Evolutionary conservation across 2,888 invertebrate genomes (phyloP).

Genomic region (Dugesia japonica): DNA sequence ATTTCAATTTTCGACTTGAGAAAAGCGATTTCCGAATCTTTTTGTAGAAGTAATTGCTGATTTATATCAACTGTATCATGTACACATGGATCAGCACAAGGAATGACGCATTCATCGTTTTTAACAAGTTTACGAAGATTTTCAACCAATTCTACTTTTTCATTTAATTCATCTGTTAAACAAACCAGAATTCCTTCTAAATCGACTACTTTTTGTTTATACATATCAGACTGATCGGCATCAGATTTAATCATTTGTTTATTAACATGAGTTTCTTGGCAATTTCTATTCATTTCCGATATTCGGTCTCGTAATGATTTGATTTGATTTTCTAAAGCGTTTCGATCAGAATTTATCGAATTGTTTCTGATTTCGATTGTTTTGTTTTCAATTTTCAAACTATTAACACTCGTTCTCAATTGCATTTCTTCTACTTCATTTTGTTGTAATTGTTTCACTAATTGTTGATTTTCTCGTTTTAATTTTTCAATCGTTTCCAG

Average conservation of each 20-base stretch:
- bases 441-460: neutral
- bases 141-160: neutral
- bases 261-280: neutral
- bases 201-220: neutral
- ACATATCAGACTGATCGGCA: neutral
- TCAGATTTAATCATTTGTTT: neutral
- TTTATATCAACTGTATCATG: neutral
- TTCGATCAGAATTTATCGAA: neutral
- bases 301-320: neutral
- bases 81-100: neutral
- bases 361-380: neutral
- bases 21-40: neutral
- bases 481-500: neutral
- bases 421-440: neutral
- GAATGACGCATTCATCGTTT: neutral
- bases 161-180: constrained; percentile 7
- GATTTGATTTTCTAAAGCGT: neutral
- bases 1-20: neutral
- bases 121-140: neutral
- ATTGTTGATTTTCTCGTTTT: neutral
- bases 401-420: neutral
- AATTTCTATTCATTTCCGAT: neutral
- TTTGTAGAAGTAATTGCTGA: neutral
- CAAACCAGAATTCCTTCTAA: constrained; percentile 1
- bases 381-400: neutral